phyloP scores from a whole-genome alignment of 1,140 invertebrate genomes.

The Papilio machaon region DNA sequence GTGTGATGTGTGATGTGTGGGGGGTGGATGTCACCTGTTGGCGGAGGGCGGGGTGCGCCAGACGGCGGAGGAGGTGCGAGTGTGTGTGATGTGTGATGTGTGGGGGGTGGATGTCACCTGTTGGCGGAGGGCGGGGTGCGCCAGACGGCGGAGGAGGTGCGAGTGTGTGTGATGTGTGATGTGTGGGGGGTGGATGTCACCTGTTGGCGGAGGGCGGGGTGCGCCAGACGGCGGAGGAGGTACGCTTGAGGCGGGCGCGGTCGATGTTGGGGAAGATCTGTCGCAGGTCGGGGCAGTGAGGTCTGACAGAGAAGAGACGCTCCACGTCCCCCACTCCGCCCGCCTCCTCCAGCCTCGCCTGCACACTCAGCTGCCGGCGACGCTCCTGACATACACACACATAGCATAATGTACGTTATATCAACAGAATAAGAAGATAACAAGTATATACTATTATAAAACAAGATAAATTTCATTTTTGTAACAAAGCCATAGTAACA shows the following conservation, averaged over 20 bases:
- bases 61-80: conserved; percentile 86
- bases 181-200: conserved; percentile 31
- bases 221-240: conserved; percentile 88
- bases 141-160: conserved; percentile 83
- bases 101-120: conserved; percentile 22
- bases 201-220: conserved; percentile 80
- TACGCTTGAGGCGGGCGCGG: conserved; percentile 84
- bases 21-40: conserved; percentile 25
- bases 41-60: conserved; percentile 85
- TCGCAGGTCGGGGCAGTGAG: conserved; percentile 85
- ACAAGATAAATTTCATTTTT: too few relatives aligned
- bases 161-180: not conserved
- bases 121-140: conserved; percentile 82
- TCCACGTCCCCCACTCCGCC: conserved; percentile 67
- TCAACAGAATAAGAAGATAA: too few relatives aligned
- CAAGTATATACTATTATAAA: too few relatives aligned
- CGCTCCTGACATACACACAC: conserved; percentile 45
- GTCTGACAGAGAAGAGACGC: conserved; percentile 84
- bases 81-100: not conserved
- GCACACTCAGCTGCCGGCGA: conserved; percentile 42
- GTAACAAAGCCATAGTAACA: not conserved
- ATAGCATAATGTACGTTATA: too few relatives aligned
- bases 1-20: not conserved
- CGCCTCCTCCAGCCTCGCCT: conserved; percentile 43
- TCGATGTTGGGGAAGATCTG: conserved; percentile 86